Conservation (phyloP, 2,113 vertebrate species). For the Heterocephalus glaber region DNA sequence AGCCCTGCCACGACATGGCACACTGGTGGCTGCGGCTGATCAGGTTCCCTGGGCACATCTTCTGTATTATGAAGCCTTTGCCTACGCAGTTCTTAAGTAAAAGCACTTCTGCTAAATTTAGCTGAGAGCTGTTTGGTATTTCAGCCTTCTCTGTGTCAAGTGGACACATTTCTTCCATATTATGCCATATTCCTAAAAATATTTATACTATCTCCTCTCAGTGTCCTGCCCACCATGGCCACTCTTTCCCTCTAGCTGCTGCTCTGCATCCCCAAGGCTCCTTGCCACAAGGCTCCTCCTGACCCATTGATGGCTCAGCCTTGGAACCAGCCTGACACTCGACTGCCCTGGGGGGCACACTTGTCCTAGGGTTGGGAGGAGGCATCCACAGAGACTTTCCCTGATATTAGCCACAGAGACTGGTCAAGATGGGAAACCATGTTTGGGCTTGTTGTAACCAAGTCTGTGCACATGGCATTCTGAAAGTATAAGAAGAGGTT, state of each 20-base stretch:
- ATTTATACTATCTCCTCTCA: not conserved
- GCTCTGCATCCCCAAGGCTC: not conserved
- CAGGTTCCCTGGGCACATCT: not conserved
- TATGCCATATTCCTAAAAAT: slow-evolving; percentile 72
- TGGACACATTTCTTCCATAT: slow-evolving; percentile 73
- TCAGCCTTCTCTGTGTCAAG: slow-evolving; percentile 22
- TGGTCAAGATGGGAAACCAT: not conserved
- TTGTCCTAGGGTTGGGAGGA: no score
- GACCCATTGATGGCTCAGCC: not conserved
- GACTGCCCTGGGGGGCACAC: accelerated
- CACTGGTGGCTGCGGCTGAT: accelerated
- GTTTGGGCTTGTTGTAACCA: not conserved
- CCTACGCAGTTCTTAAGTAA: not conserved
- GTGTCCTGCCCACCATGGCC: not conserved
- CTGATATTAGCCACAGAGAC: not conserved
- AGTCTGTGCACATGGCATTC: no score
- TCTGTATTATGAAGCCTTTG: not conserved
- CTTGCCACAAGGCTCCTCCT: accelerated
- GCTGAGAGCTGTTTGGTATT: slow-evolving; percentile 26
- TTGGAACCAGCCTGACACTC: not conserved
- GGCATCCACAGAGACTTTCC: not conserved
- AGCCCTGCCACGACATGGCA: not conserved
- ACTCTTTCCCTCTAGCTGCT: not conserved
- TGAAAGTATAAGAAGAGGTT: not conserved
- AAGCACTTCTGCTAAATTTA: slow-evolving; percentile 68